Conservation (phyloP, 92 coral and sea anemone species). For the Nematostella vectensis region DNA sequence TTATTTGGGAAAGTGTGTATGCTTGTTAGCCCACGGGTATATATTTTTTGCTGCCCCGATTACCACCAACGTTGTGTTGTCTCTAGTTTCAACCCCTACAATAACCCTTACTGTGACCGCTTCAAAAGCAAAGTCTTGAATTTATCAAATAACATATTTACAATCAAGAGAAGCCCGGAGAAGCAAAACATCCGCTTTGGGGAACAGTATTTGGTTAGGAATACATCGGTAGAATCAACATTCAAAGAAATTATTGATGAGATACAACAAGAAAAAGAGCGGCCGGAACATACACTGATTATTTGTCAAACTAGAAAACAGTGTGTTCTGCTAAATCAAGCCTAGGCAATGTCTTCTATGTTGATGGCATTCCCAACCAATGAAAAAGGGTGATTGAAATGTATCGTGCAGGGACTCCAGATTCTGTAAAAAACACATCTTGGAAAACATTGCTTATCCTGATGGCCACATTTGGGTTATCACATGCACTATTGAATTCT, state of each 20-base stretch:
- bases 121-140: conserved; percentile 12
- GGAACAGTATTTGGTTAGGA: conserved; percentile 30
- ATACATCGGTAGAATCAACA: conserved; percentile 12
- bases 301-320: conserved; percentile 50
- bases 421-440: conserved; percentile 38
- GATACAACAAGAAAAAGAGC: neutral
- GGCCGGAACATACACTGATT: conserved; percentile 38
- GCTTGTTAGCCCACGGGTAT: conserved; percentile 62
- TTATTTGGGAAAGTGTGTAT: conserved; percentile 33
- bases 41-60: conserved; percentile 51
- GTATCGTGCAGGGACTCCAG: conserved; percentile 54
- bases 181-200: conserved; percentile 27
- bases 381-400: conserved; percentile 36
- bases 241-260: conserved; percentile 26
- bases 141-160: neutral
- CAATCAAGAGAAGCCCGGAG: conserved; percentile 35
- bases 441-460: conserved; percentile 10
- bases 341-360: conserved; percentile 14
- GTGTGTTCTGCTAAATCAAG: conserved; percentile 34
- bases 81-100: conserved; percentile 19
- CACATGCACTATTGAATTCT: conserved; percentile 36
- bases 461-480: conserved; percentile 35
- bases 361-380: conserved; percentile 1
- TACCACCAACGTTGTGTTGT: conserved; percentile 27
- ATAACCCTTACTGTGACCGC: conserved; percentile 36